A percentile compares a stretch with the other conserved stretches of the same genome.
These are phyloP conservation scores for Fragum fragum DNA, from an alignment of 2,888 invertebrate genomes.

Conservation along the genomic window DNA sequence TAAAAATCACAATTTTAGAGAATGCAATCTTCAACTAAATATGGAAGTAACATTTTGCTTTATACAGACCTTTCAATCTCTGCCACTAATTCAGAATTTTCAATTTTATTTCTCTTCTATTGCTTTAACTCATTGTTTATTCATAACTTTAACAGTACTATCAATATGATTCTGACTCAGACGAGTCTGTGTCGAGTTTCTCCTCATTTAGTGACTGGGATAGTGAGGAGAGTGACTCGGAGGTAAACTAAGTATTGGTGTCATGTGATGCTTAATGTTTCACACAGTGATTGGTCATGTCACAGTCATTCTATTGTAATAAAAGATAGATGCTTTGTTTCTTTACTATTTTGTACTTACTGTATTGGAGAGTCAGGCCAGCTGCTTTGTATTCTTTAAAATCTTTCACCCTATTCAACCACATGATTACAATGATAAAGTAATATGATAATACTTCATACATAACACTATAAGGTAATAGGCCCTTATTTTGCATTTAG, in stretches of 20 bases:
- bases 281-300: conserved; percentile 23
- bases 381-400: no score
- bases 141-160: conserved; percentile 14
- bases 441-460: no score
- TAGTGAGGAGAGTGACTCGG: conserved; percentile 35
- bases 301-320: neutral
- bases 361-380: no score
- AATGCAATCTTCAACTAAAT: neutral
- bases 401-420: no score
- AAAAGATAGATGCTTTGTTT: no score
- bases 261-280: no score
- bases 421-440: no score
- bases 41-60: neutral
- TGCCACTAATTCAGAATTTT: neutral
- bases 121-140: neutral
- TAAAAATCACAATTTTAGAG: no score
- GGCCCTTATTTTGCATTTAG: no score
- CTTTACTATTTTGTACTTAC: no score
- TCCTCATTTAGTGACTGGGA: conserved; percentile 26
- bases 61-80: neutral
- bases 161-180: conserved; percentile 16
- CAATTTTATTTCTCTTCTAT: neutral
- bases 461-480: no score
- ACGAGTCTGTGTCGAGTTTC: conserved; percentile 32
- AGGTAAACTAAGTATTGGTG: conserved; percentile 29